Evolutionary conservation across 2,888 invertebrate genomes (phyloP), one percentile per base, ranked within the genome.

Genomic region (Acanthosepion esculentum): DNA sequence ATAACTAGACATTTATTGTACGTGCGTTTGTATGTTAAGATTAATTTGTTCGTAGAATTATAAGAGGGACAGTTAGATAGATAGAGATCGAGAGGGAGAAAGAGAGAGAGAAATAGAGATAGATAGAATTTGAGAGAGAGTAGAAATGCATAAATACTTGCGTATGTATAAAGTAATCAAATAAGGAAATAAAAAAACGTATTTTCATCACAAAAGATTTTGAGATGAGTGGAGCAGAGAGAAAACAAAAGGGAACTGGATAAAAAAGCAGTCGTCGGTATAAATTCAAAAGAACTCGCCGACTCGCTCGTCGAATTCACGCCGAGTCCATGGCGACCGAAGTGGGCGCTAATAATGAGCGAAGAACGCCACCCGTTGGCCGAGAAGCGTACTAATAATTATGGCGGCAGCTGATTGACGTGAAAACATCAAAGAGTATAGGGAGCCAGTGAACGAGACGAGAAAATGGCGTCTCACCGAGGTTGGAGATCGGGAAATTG

Each of bases 311-410:
- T 78, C 78, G n/a, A 78, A 78, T 78, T 78, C 78, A n/a, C n/a
- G n/a, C 78, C n/a, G 78, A 78, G n/a, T 78, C 78, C 78, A 78
- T 78, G 78, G 78, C 78, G 78, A 78, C 78, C 78, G 78, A 78
- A 78, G 78, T 78, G 78, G 78, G 78, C 78, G 78, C n/a, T 78
- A 33, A 78, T 78, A 78, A 78, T 78, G 78, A 78, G 78, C n/a
- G 78, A 78, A 78, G 12, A 78, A n/a, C 78, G n/a, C 78, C 78
- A 78, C 78, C 78, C 78, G 78, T 12, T 33, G 78, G 15, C n/a
- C 78, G 78, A 78, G 78, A 78, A 78, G 12, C n/a, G 78, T n/a
- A 78, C 78, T 78, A 78, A n/a, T 78, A 78, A 78, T 78, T n/a
- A 78, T 78, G 78, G 78, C 78, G n/a, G 78, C 78, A n/a, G n/a